Base-by-base conservation (phyloP, 2,113 vertebrate genomes). In the Dicaeum eximium region DNA sequence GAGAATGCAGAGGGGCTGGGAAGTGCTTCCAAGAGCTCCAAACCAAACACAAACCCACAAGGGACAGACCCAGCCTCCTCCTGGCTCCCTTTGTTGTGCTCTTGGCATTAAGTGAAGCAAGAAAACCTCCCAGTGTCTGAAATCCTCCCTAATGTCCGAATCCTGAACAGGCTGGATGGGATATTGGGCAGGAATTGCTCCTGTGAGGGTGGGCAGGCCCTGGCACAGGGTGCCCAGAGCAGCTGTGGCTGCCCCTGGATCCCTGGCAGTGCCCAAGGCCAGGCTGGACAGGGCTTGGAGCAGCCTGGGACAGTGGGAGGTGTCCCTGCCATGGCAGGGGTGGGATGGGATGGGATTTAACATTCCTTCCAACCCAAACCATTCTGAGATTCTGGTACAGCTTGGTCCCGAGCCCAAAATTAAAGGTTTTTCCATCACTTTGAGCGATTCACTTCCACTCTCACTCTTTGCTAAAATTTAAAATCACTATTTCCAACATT, bases 291-390 rank as follows among this genome's bases (percentile, higher is more conserved):
- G 3, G 65, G 65, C 13, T 62, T 1, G 56, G 86, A 67, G 53
- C n/a, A n/a, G 0, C 53, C 45, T 66, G 78, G 67, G 51, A 44
- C 3, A 3, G 51, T 67, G 78, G 38, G 0, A 74, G 47, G n/a
- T 53, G 78, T 67, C 69, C 53, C 61, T 74, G 45, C 60, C 28
- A 37, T 35, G 67, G 31, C 50, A 65, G 50, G 50, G 23, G 6
- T 58, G 60, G 13, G 0, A 18, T 1, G 1, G 7, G 24, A 9
- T 13, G n/a, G 0, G 4, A 0, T 54, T 22, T 47, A 0, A 13
- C 0, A 5, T 31, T 25, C 8, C 9, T n/a, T 4, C 25, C 5
- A 5, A 15, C 17, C 16, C 40, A 67, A 61, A 31, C 25, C 17
- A 22, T 1, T 27, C 62, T n/a, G 40, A 12, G 23, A 22, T 47